Base-by-base conservation (phyloP, 2,113 vertebrate species). In the Ameiurus melas region DNA sequence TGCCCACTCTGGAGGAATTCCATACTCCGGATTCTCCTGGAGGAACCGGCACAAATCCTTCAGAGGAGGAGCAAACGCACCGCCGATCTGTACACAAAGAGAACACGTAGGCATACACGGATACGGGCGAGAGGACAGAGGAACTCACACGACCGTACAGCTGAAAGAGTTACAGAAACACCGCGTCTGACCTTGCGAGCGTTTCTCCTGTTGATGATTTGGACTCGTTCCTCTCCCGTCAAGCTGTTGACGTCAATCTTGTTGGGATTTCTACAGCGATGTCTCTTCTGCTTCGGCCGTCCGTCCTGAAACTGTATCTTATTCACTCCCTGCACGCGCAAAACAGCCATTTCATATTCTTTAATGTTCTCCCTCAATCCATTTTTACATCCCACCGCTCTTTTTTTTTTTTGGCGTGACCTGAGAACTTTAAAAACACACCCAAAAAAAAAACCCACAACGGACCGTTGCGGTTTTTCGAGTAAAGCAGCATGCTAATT, bases 191-290 rank as follows among this genome's bases (percentile, higher is more conserved):
- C 98, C 97, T 99, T 99, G 93, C 98, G 96, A n/a, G 98, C 98
- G 10, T 99, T 99, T 93, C 97, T 97, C 94, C 97, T 96, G 80
- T 99, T 99, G 91, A 99, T 99, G 89, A 99, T 97, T 91, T 99
- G 98, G 87, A 99, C 98, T 77, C 98, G 95, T 91, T 99, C 98
- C 91, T 99, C 98, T 91, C 98, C 98, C 0, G 98, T 99, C 83
- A 99, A 96, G 90, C 98, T 99, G 91, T 98, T 99, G 73, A 99
- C 94, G 10, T 99, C 98, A n/a, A 99, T 95, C 94, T 99, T 99
- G 94, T 98, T 99, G 19, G 98, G 98, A 89, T 99, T 99, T 90
- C 98, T 94, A 90, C 98, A 99, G 85, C 98, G 98, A 85, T 99
- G 98, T 64, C 98, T 95, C 93, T 99, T 99, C 93, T 99, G 98